Conservation (phyloP, 2,797 vertebrate species). For the Sebastes jordani region DNA sequence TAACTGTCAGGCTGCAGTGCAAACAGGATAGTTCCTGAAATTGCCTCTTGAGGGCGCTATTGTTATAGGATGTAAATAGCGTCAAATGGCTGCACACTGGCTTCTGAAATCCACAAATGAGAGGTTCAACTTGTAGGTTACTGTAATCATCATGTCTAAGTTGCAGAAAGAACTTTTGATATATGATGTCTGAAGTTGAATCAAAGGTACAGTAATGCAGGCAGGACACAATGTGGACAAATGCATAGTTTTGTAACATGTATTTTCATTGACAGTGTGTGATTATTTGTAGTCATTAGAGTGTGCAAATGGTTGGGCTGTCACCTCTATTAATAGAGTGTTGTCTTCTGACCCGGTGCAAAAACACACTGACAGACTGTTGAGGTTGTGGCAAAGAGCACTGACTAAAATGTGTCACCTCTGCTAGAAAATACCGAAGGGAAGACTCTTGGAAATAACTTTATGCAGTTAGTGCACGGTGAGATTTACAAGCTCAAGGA, state of each 20-base stretch:
- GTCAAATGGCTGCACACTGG: conserved; percentile 22
- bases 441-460: not conserved
- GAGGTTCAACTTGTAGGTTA: conserved; percentile 32
- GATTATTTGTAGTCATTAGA: not conserved
- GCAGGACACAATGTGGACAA: not conserved
- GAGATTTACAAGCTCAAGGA: not conserved
- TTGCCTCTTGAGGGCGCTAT: conserved; percentile 48
- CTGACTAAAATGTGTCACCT: conserved; percentile 63
- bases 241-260: not conserved
- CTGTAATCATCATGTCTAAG: conserved; percentile 31
- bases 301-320: conserved; percentile 10
- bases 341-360: conserved; percentile 33
- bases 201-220: not conserved
- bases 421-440: conserved; percentile 33
- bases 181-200: not conserved
- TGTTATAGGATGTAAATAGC: conserved; percentile 34
- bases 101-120: conserved; percentile 55
- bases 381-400: conserved; percentile 48
- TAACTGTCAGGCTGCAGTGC: not conserved
- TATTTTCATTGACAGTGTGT: not conserved
- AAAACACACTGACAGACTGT: conserved; percentile 7
- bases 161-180: conserved; percentile 7
- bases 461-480: not conserved
- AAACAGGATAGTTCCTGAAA: conserved; percentile 1
- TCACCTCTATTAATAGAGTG: conserved; percentile 41